Evolutionary conservation across 2,113 vertebrate species (phyloP).

Genomic region (Panthera uncia): DNA sequence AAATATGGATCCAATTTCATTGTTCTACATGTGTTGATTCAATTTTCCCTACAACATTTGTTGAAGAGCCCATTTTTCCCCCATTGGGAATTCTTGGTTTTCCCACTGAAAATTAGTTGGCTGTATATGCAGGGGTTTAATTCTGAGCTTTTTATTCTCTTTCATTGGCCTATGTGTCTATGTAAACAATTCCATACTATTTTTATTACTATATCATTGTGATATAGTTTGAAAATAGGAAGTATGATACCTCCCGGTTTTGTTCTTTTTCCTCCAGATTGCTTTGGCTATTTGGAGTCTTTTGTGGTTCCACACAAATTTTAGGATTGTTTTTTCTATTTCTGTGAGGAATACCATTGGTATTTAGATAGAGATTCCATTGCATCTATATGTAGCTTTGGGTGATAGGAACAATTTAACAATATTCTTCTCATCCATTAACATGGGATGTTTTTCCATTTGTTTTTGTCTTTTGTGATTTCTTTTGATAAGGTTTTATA

Average conservation of each 20-base stretch:
- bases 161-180: neutral
- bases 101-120: neutral
- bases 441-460: neutral
- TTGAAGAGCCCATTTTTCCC: neutral
- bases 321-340: neutral
- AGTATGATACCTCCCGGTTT: neutral
- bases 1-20: neutral
- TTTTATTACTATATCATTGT: neutral
- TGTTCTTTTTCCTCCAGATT: neutral
- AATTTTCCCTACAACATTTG: neutral
- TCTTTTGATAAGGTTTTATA: neutral
- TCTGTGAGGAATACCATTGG: neutral
- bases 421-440: neutral
- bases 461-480: neutral
- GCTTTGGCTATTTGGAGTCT: neutral
- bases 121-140: neutral
- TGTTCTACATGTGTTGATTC: neutral
- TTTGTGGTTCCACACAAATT: neutral
- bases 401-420: neutral
- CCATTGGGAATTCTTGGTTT: neutral
- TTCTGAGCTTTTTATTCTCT: neutral
- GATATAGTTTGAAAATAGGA: neutral
- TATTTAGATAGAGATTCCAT: neutral
- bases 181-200: neutral
- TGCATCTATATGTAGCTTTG: neutral